A percentile compares a stretch with the other conserved stretches of the same genome.
phyloP scores from a whole-genome alignment of 1,140 invertebrate genomes.

The Battus philenor region DNA sequence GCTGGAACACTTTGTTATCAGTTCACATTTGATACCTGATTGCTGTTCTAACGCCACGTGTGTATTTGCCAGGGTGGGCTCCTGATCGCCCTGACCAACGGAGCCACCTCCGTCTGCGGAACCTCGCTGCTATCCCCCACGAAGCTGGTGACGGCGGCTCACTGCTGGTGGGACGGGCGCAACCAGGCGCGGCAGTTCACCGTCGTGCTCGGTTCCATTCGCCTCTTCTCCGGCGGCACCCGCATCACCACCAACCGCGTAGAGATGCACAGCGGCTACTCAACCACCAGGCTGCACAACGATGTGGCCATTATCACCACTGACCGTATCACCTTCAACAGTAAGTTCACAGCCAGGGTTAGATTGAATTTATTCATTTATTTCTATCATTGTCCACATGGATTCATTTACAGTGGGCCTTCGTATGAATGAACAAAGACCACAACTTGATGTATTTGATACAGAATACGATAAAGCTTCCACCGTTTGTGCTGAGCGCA shows the following conservation, averaged over 20 bases:
- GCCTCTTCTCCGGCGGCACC: neutral
- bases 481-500: no score
- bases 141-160: neutral
- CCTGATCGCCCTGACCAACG: neutral
- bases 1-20: no score
- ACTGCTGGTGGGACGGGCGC: neutral
- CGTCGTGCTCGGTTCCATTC: neutral
- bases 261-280: neutral
- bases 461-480: no score
- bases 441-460: no score
- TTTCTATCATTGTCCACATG: no score
- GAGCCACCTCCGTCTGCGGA: neutral
- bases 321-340: neutral
- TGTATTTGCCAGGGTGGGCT: conserved; percentile 2
- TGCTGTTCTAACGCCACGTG: no score
- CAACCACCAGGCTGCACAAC: neutral
- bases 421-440: no score
- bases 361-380: no score
- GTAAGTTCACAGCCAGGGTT: conserved; percentile 2
- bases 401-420: no score
- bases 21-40: no score
- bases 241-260: neutral
- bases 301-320: neutral
- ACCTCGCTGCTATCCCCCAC: neutral
- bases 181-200: neutral